phyloP scores from a whole-genome alignment of 2,888 invertebrate species.

The Teleiodes luculella region DNA sequence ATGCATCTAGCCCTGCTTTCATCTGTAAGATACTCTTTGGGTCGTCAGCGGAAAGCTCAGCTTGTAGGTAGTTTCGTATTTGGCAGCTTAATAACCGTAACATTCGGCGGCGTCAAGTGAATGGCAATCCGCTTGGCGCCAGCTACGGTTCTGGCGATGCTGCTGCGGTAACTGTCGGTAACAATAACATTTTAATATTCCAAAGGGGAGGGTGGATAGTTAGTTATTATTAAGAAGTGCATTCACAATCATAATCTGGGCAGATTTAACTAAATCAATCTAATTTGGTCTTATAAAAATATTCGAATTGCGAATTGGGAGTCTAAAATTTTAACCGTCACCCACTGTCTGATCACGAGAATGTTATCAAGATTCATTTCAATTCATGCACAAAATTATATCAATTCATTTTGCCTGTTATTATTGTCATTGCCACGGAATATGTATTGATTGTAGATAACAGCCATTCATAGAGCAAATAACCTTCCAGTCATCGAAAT shows the following conservation, averaged over 20 bases:
- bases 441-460: slow-evolving; percentile 51
- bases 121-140: background rate
- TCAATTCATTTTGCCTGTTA: slow-evolving; percentile 51
- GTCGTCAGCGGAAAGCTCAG: slow-evolving; percentile 42
- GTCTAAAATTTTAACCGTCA: background rate
- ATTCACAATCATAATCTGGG: background rate
- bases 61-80: slow-evolving; percentile 32
- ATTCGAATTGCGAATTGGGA: no score
- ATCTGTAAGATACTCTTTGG: slow-evolving; percentile 50
- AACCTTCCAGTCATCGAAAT: slow-evolving; percentile 68
- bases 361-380: slow-evolving; percentile 2
- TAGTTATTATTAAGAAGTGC: background rate
- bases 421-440: slow-evolving; percentile 38
- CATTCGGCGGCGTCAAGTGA: slow-evolving; percentile 20
- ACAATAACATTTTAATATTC: background rate
- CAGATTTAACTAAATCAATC: background rate
- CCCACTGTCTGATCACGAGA: slow-evolving; percentile 1
- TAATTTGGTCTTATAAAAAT: background rate
- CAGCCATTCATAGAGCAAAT: slow-evolving; percentile 58
- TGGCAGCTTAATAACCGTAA: slow-evolving; percentile 49
- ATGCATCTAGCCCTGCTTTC: slow-evolving; percentile 66
- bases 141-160: slow-evolving; percentile 1
- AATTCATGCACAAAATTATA: background rate
- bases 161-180: no score
- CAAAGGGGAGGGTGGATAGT: background rate